Evolutionary conservation across 2,113 vertebrate species (phyloP).

Genomic region (Percina caprodes): DNA sequence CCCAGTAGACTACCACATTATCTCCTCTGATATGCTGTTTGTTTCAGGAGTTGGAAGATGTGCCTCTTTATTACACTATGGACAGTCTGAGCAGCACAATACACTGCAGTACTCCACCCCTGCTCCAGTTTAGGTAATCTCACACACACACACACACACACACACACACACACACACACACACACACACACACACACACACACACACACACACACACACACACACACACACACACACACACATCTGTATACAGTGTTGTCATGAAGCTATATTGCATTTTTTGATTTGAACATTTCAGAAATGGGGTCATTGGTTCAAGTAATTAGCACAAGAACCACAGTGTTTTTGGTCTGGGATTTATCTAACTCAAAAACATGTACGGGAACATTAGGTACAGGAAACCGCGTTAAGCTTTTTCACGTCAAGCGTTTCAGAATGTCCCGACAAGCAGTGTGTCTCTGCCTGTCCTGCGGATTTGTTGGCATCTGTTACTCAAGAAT

Average conservation of each 20-base stretch:
- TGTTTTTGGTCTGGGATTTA: no score
- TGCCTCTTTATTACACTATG: slow-evolving; percentile 89
- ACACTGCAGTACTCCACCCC: slow-evolving; percentile 83
- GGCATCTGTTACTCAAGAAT: no score
- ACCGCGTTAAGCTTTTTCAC: no score
- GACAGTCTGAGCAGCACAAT: slow-evolving; percentile 86
- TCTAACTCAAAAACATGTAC: no score
- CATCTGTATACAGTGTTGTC: not conserved
- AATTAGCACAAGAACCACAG: no score
- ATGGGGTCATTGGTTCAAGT: no score
- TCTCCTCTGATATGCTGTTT: not conserved
- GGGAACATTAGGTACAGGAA: no score
- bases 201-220: slow-evolving; percentile 5
- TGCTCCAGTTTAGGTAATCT: slow-evolving; percentile 88
- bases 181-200: slow-evolving; percentile 2
- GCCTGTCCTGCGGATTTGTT: no score
- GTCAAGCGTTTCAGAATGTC: no score
- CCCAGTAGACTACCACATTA: not conserved
- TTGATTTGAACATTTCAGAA: no score
- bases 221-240: slow-evolving; percentile 10
- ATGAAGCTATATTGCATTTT: not conserved
- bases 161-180: slow-evolving; percentile 2
- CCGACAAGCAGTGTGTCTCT: no score
- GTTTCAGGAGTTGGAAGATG: slow-evolving; percentile 87
- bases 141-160: slow-evolving; percentile 2